A percentile compares a stretch with the other conserved stretches of the same genome.
Conservation (phyloP, 2,113 vertebrate species). For the Percopsis transmontana region DNA sequence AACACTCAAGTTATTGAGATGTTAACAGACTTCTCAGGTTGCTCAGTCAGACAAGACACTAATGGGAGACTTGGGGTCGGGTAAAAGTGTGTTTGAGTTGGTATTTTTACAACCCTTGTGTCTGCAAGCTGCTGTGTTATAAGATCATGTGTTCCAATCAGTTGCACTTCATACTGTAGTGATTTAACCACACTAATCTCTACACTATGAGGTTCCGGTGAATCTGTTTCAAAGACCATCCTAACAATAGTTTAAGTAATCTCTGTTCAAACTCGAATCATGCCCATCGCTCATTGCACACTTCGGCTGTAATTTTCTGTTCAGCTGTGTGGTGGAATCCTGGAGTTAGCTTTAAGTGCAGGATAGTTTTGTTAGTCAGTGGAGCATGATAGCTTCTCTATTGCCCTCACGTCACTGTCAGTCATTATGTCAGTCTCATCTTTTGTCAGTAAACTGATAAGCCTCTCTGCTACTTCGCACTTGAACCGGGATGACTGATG, state of each 20-base stretch:
- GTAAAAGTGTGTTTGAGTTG: not conserved
- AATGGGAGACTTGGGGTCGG: constrained; percentile 7
- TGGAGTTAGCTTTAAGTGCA: constrained; percentile 12
- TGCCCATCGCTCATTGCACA: not conserved
- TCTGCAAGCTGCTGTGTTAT: no score
- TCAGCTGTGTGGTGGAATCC: constrained; percentile 8
- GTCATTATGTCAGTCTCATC: constrained; percentile 17
- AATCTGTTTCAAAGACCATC: no score
- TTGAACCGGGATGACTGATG: constrained; percentile 40
- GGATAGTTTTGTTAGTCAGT: constrained; percentile 40
- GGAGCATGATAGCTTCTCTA: constrained; percentile 41
- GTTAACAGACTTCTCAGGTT: constrained; percentile 52
- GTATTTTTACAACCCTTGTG: constrained; percentile 1
- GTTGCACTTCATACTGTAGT: no score
- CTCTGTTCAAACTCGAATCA: not conserved
- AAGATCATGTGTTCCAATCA: no score
- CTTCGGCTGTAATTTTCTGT: not conserved
- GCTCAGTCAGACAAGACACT: constrained; percentile 36
- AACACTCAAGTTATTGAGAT: constrained; percentile 27
- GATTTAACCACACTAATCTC: no score
- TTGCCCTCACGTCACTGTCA: constrained; percentile 27
- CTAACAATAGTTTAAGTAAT: not conserved
- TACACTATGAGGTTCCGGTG: no score
- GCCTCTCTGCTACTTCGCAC: constrained; percentile 38
- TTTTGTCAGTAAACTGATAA: constrained; percentile 31